phyloP scores from a whole-genome alignment of 2,797 vertebrate genomes.

The Coracias cyanogaster region DNA sequence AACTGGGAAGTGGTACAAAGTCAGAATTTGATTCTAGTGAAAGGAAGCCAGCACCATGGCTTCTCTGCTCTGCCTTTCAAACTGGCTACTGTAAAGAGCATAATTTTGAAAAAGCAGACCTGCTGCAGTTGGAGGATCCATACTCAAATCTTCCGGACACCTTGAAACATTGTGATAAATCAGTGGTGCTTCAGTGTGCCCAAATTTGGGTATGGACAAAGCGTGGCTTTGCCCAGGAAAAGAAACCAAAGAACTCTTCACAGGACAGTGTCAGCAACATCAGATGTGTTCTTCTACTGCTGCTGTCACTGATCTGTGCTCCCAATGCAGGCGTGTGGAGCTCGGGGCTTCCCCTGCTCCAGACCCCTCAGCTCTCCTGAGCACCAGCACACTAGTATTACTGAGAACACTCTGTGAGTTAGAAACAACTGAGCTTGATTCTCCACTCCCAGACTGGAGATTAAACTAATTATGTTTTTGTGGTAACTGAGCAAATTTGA shows the following conservation, averaged over 20 bases:
- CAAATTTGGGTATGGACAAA: not conserved
- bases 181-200: not conserved
- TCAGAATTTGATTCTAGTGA: not conserved
- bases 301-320: not conserved
- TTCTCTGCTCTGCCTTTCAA: not conserved
- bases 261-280: not conserved
- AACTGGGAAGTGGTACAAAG: not conserved
- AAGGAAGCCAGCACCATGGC: not conserved
- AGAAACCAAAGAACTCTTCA: not conserved
- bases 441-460: not conserved
- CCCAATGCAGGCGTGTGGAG: not conserved
- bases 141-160: not conserved
- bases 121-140: accelerated
- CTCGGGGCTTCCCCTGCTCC: not conserved
- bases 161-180: not conserved
- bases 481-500: not conserved
- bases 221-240: not conserved
- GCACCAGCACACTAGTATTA: not conserved
- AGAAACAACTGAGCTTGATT: not conserved
- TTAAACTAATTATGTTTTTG: not conserved
- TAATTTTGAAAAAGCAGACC: not conserved
- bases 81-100: accelerated
- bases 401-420: accelerated
- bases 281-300: not conserved
- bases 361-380: not conserved